Conservation (phyloP, 2,113 vertebrate species). For the Pipra filicauda region DNA sequence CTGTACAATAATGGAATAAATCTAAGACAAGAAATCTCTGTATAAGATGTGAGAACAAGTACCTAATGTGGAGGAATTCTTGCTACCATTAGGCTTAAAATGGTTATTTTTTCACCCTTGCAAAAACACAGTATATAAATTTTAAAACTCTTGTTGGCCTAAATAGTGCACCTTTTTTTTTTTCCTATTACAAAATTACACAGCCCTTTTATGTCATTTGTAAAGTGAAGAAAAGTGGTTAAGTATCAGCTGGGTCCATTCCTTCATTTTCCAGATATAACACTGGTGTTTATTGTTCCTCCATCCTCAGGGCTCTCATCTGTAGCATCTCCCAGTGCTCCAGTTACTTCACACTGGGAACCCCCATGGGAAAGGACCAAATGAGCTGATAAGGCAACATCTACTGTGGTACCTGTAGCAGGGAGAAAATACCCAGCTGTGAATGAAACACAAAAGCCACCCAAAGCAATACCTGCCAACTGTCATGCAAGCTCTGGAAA, state of each 20-base stretch:
- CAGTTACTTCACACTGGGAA: neutral
- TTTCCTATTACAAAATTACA: neutral
- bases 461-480: neutral
- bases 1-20: neutral
- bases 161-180: neutral
- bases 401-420: rapidly evolving
- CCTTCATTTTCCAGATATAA: neutral
- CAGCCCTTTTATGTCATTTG: neutral
- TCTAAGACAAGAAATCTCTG: neutral
- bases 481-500: neutral
- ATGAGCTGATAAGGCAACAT: neutral
- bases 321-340: neutral
- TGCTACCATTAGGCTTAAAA: neutral
- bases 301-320: neutral
- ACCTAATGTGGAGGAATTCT: neutral
- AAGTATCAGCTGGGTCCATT: neutral
- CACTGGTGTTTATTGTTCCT: neutral
- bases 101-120: neutral
- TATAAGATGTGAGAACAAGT: neutral
- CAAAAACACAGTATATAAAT: neutral
- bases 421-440: neutral
- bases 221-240: neutral
- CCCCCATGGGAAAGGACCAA: rapidly evolving
- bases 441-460: neutral
- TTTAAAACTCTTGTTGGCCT: neutral